phyloP scores from a whole-genome alignment of 2,113 vertebrate genomes.

The Meleagris gallopavo region DNA sequence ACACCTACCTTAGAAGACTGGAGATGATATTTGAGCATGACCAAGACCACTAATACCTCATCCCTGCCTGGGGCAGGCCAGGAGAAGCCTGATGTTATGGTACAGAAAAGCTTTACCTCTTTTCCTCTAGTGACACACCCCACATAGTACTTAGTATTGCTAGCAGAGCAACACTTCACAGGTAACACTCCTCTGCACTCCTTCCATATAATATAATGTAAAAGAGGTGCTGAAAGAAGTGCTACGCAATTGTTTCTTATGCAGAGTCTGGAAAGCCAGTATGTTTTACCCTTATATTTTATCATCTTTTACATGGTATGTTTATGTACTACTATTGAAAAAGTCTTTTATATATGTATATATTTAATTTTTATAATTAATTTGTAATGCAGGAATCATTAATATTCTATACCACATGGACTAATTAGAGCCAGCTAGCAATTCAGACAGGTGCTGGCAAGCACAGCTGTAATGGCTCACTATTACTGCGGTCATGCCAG shows the following conservation, averaged over 20 bases:
- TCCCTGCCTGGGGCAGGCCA: neutral
- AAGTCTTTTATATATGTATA: neutral
- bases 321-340: neutral
- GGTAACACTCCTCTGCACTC: neutral
- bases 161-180: neutral
- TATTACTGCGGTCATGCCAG: neutral
- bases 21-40: slow-evolving; percentile 62
- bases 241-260: neutral
- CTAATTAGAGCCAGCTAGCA: neutral
- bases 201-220: neutral
- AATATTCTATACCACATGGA: fast-evolving
- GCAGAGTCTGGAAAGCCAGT: neutral
- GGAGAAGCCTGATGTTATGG: neutral
- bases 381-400: neutral
- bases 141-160: neutral
- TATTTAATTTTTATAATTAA: slow-evolving; percentile 56
- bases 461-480: neutral
- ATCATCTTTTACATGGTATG: neutral
- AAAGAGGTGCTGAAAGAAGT: neutral
- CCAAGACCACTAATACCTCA: slow-evolving; percentile 41
- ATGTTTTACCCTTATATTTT: neutral
- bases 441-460: neutral
- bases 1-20: slow-evolving; percentile 75
- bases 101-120: neutral
- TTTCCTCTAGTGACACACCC: neutral